A percentile compares a stretch with the other conserved stretches of the same genome.
Evolutionary conservation across 2,888 invertebrate species (phyloP).

Genomic region (Reticulitermes lucifugus): DNA sequence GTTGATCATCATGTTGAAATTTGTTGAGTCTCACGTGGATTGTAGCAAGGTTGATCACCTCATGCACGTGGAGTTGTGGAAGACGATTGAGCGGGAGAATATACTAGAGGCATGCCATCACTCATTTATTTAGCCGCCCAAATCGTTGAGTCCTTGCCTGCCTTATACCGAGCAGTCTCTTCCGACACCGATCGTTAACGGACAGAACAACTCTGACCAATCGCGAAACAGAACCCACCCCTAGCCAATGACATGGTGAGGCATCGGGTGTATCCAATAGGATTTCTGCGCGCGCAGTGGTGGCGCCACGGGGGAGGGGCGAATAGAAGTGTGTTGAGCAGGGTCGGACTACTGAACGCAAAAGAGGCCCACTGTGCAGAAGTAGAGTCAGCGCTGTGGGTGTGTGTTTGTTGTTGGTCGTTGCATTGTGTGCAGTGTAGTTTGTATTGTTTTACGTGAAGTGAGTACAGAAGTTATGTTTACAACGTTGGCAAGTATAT

Average conservation of each 20-base stretch:
- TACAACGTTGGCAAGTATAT: no score
- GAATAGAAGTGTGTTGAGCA: neutral
- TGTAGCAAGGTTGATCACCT: conserved; percentile 31
- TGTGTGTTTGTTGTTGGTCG: neutral
- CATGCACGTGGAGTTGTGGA: conserved; percentile 29
- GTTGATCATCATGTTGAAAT: neutral
- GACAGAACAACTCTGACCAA: conserved; percentile 16
- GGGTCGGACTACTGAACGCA: neutral
- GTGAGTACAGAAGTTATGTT: no score
- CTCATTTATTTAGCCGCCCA: conserved; percentile 40
- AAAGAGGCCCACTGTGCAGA: neutral
- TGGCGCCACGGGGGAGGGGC: conserved; percentile 18
- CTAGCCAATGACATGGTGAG: conserved; percentile 12
- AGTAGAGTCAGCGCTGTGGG: neutral
- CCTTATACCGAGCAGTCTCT: conserved; percentile 29
- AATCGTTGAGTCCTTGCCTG: neutral
- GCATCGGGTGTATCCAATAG: conserved; percentile 39
- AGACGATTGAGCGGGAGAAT: conserved; percentile 1
- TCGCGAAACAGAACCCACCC: neutral
- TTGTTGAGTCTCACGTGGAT: neutral
- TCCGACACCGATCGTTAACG: conserved; percentile 35
- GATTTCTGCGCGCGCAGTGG: conserved; percentile 20
- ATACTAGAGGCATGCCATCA: conserved; percentile 13
- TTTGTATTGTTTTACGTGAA: neutral
- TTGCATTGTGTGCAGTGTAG: neutral